Percentiles rank a stretch among this genome's conserved stretches.
Evolutionary conservation across 2,113 vertebrate genomes (phyloP).

Genomic region (Pteronura brasiliensis): DNA sequence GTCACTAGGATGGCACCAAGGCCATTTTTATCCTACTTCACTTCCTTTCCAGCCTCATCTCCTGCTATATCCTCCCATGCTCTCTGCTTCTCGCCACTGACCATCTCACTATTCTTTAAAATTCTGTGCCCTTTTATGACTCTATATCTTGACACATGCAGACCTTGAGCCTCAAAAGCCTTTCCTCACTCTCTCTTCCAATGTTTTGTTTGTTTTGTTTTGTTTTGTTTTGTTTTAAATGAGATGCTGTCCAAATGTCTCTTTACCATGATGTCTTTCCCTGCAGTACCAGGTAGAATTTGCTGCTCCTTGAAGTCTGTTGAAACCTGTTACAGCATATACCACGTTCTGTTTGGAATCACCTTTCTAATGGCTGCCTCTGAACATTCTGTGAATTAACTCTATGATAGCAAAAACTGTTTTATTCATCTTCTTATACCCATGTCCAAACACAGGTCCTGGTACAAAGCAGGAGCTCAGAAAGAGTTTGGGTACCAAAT

Average conservation of each 20-base stretch:
- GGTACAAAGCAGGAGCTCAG: background rate
- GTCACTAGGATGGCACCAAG: background rate
- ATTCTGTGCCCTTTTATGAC: background rate
- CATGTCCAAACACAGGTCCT: background rate
- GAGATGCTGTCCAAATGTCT: background rate
- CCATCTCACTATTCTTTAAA: background rate
- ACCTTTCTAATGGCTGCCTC: background rate
- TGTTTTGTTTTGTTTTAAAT: background rate
- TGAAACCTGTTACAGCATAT: background rate
- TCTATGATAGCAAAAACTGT: background rate
- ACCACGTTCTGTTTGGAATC: background rate
- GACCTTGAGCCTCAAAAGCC: background rate
- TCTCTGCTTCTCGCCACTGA: background rate
- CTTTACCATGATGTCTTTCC: background rate
- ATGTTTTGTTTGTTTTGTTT: too few relatives aligned
- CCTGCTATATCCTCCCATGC: background rate
- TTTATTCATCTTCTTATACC: background rate
- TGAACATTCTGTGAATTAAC: background rate
- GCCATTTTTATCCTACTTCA: background rate
- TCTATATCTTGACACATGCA: background rate
- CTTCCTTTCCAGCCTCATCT: background rate
- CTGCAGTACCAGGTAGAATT: background rate
- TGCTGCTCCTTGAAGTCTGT: background rate
- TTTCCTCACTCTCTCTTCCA: background rate
- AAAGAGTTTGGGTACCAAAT: background rate